Evolutionary conservation across 2,113 vertebrate species (phyloP), one percentile per base, ranked within the genome.

Genomic region (Centrocercus urophasianus): DNA sequence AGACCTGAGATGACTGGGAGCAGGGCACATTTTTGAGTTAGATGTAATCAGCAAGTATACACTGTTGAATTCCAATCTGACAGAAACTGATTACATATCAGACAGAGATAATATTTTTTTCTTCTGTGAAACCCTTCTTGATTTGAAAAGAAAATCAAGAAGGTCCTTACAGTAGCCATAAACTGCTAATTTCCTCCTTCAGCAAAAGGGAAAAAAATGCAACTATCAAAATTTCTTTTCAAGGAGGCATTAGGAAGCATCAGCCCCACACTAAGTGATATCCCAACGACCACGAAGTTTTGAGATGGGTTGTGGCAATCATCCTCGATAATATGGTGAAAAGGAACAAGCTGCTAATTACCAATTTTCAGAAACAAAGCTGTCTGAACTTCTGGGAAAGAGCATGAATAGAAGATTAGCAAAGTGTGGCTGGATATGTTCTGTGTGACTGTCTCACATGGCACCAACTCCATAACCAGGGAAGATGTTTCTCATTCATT

Each of bases 81-180:
- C 0, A 5, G 79, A 45, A 5, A 3, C 86, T 87, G 86, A 96
- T 93, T 84, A 92, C 34, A 21, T 50, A 74, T 63, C 54, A 87
- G 91, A 59, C 34, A 38, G 8, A 11, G 65, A 48, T 86, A 24
- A 36, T 85, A 67, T 73, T 75, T 47, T 83, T 93, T 75, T 73
- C 71, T 67, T 83, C 91, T 42, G 40, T 85, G 80, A 67, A 86
- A 63, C 38, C 30, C 56, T 57, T 52, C 91, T 84, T 83, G 83
- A 90, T 93, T 83, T 86, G 75, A 83, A 86, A 93, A 86, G 83
- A 90, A 88, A 95, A 90, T 95, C 83, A 83, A 90, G 73, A 73
- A 42, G 3, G 60, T 43, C 77, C 84, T 89, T 66, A 47, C 65
- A 95, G 60, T 76, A 64, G 67, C 80, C 77, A 54, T 25, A 74